Base-by-base conservation (phyloP, 2,797 vertebrate genomes). In the Emys orbicularis region DNA sequence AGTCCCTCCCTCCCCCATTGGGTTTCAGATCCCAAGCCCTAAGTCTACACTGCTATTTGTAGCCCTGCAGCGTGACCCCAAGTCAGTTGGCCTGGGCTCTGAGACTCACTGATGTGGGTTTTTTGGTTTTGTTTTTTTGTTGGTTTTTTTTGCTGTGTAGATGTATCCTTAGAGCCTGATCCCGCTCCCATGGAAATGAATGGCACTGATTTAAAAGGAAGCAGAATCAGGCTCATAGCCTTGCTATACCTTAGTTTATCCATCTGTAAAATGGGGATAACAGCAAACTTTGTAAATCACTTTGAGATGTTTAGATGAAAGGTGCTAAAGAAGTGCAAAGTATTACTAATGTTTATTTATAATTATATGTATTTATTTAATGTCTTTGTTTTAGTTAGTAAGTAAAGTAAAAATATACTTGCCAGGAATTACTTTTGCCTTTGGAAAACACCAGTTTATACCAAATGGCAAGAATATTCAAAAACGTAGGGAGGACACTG, bases 301-400 rank as follows among this genome's bases (percentile, higher is more conserved):
- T 85, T 88, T 53, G 81, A 47, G 88, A 89, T 77, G 88, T 90
- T 94, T 3, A 84, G 86, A 74, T 12, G 34, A 91, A 83, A 27
- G 18, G 91, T 91, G 90, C 77, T 93, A 95, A 85, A 76, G 92
- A 95, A 96, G 94, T 90, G 91, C 88, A 95, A 91, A 94, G 21
- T 90, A 90, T 56, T 74, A 57, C 65, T 68, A 50, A 94, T 88
- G 23, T 92, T 2, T 84, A 81, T 90, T 81, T 94, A n/a, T 65
- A 52, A 65, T 34, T 65, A 49, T 94, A 68, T 94, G 19, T 47
- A 29, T 76, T 47, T 76, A 68, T 68, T 37, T 68, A 37, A 68
- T 76, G 72, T 84, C 18, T 95, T 92, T 94, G 29, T 85, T 83
- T 68, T 93, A 29, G 76, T 47, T 88, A 49, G 47, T 92, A 93